Evolutionary conservation across 2,113 vertebrate species (phyloP).

Genomic region (Datnioides undecimradiatus): DNA sequence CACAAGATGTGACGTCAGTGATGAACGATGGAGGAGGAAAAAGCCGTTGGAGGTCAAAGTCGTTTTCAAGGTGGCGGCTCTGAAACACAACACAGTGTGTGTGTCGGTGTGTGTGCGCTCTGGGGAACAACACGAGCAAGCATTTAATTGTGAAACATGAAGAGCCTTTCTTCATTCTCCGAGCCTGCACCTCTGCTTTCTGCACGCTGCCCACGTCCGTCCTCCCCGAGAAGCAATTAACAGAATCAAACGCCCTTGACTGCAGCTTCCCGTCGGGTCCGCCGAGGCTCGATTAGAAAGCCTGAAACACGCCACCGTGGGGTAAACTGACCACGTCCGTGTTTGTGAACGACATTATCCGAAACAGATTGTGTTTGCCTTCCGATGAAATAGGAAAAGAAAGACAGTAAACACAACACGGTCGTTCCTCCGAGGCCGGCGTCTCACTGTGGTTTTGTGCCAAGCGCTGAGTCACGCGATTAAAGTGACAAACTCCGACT

Average conservation of each 20-base stretch:
- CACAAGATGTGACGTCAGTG: not conserved
- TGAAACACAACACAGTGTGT: not conserved
- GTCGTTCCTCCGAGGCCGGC: not conserved
- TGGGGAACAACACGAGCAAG: not conserved
- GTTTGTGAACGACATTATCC: not conserved
- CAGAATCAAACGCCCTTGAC: constrained; percentile 70
- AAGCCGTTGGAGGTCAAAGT: constrained; percentile 27
- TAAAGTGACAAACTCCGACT: not conserved
- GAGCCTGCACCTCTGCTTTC: not conserved
- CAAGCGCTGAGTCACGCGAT: not conserved
- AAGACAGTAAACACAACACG: not conserved
- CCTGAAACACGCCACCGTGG: not conserved
- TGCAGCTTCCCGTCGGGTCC: constrained; percentile 7
- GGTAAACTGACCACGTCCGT: not conserved
- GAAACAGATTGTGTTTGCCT: not conserved
- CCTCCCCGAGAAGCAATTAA: constrained; percentile 70
- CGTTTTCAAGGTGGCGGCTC: constrained; percentile 6
- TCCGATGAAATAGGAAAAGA: not conserved
- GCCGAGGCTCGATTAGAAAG: not conserved
- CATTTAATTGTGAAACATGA: constrained; percentile 11
- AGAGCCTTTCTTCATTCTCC: not conserved
- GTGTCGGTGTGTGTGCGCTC: not conserved
- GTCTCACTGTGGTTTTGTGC: not conserved
- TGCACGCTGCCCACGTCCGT: constrained; percentile 56
- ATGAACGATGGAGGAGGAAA: not conserved